A percentile compares a stretch with the other conserved stretches of the same genome.
Evolutionary conservation across 2,797 vertebrate species (phyloP).

Genomic region (Poeciliopsis paucimaculata): DNA sequence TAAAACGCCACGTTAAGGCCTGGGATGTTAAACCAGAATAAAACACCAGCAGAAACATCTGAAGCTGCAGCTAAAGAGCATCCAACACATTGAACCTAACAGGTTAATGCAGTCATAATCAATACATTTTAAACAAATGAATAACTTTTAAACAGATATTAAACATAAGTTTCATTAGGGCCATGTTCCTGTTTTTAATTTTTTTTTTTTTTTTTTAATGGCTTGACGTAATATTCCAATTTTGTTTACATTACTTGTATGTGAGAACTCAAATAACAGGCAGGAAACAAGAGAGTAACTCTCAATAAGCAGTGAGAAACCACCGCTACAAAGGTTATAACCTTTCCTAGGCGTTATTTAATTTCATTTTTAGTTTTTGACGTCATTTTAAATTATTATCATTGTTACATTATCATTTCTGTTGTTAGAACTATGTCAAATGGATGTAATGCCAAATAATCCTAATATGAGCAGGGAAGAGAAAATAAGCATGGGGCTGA

Average conservation of each 20-base stretch:
- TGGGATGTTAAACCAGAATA: not conserved
- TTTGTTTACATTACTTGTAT: too few relatives aligned
- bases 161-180: too few relatives aligned
- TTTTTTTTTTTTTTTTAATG: too few relatives aligned
- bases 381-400: not conserved
- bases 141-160: too few relatives aligned
- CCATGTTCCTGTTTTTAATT: too few relatives aligned
- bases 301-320: not conserved
- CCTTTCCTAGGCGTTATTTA: not conserved
- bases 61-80: too few relatives aligned
- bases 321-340: too few relatives aligned
- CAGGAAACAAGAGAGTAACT: not conserved
- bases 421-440: not conserved
- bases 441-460: too few relatives aligned
- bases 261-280: not conserved
- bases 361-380: not conserved
- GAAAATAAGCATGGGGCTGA: not conserved
- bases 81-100: not conserved
- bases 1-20: not conserved
- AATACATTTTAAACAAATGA: too few relatives aligned
- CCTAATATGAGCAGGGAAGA: not conserved
- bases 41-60: not conserved
- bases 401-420: not conserved
- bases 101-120: not conserved
- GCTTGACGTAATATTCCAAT: too few relatives aligned